Evolutionary conservation across 2,888 invertebrate genomes (phyloP).

Genomic region (Drosophila mimetica): DNA sequence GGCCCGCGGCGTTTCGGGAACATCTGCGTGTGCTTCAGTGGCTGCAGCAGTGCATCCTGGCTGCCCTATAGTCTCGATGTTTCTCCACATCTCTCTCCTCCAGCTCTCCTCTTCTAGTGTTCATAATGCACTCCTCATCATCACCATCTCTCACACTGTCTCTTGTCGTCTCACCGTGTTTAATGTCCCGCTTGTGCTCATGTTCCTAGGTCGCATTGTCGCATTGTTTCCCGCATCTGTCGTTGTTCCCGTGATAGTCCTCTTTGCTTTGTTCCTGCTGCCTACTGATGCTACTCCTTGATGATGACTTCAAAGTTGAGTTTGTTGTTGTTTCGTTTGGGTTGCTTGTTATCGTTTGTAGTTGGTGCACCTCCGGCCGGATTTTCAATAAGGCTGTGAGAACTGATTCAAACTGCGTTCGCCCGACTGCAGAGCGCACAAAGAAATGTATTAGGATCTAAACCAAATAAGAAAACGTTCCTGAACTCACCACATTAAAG

Average conservation of each 20-base stretch:
- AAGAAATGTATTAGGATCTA: slow-evolving; percentile 20
- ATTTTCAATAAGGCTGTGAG: slow-evolving; percentile 84
- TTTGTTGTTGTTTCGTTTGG: slow-evolving; percentile 61
- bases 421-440: slow-evolving; percentile 51
- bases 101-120: neutral
- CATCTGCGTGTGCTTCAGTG: slow-evolving; percentile 7
- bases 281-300: slow-evolving; percentile 43
- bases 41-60: slow-evolving; percentile 28
- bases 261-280: slow-evolving; percentile 17
- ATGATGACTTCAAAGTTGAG: slow-evolving; percentile 62
- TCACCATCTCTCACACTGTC: neutral
- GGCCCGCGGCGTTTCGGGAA: slow-evolving; percentile 26
- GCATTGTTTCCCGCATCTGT: slow-evolving; percentile 26
- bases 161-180: neutral
- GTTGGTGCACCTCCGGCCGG: slow-evolving; percentile 61
- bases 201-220: slow-evolving; percentile 19
- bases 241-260: slow-evolving; percentile 28
- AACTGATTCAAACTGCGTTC: slow-evolving; percentile 84
- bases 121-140: neutral
- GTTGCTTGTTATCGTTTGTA: slow-evolving; percentile 62
- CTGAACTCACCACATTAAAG: slow-evolving; percentile 80
- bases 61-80: slow-evolving; percentile 9
- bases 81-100: neutral
- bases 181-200: slow-evolving; percentile 16
- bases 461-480: too few relatives aligned